phyloP scores from a whole-genome alignment of 2,888 invertebrate species.

The Drosophila colorata region DNA sequence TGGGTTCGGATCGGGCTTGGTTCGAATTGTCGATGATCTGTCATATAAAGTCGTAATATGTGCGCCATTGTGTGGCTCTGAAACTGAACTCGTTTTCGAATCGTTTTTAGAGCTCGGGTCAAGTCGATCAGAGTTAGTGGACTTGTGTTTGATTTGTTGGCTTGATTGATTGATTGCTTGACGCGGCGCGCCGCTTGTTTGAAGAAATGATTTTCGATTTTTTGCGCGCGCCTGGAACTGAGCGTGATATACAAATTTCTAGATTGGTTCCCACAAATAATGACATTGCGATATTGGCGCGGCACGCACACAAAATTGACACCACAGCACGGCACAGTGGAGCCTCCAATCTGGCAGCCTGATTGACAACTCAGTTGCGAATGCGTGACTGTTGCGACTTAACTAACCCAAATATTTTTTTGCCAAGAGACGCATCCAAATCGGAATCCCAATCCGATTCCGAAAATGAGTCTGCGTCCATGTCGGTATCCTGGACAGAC shows the following conservation, averaged over 20 bases:
- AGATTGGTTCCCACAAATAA: constrained; percentile 79
- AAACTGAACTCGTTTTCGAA: constrained; percentile 58
- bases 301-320: constrained; percentile 41
- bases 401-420: constrained; percentile 61
- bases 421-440: constrained; percentile 21
- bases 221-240: constrained; percentile 44
- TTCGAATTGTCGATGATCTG: constrained; percentile 61
- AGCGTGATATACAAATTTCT: constrained; percentile 59
- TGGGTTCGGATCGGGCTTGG: not conserved
- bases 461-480: not conserved
- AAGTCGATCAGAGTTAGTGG: constrained; percentile 20
- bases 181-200: constrained; percentile 51
- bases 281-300: constrained; percentile 67
- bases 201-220: constrained; percentile 71
- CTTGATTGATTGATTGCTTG: constrained; percentile 79
- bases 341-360: constrained; percentile 31
- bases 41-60: constrained; percentile 44
- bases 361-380: constrained; percentile 68
- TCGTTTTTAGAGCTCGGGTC: constrained; percentile 13
- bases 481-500: constrained; percentile 31
- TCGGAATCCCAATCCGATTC: constrained; percentile 7
- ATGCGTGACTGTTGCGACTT: constrained; percentile 67
- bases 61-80: constrained; percentile 54
- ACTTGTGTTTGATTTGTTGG: constrained; percentile 70
- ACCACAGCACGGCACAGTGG: constrained; percentile 8